Percentiles rank a stretch among this genome's conserved stretches.
These are phyloP conservation scores for Pogonocherus hispidulus DNA, from an alignment of 2,888 invertebrate species.

Conservation along the genomic window DNA sequence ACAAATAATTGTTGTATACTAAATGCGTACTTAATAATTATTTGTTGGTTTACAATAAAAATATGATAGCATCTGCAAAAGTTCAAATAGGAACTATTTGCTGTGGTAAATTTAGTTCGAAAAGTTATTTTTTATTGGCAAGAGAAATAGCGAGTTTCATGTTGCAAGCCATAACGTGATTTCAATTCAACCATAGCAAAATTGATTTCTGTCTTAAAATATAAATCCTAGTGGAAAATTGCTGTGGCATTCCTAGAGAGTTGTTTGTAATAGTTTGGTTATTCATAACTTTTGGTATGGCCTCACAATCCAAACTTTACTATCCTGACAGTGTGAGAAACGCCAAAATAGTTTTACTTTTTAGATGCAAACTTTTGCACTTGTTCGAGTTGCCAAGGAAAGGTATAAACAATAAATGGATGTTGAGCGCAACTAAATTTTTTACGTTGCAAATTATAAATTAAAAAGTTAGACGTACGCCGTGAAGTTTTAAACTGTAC, in stretches of 20 bases:
- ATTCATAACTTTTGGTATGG: conserved; percentile 18
- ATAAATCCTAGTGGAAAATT: conserved; percentile 4
- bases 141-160: too few relatives aligned
- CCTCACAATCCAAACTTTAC: conserved; percentile 15
- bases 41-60: too few relatives aligned
- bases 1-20: too few relatives aligned
- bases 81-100: too few relatives aligned
- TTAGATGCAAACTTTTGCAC: conserved; percentile 8
- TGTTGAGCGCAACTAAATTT: neutral
- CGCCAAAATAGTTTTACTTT: conserved; percentile 7
- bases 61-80: too few relatives aligned
- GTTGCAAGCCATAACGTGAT: too few relatives aligned
- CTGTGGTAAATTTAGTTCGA: too few relatives aligned
- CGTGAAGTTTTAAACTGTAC: conserved; percentile 8
- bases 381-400: neutral
- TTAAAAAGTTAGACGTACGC: conserved; percentile 5
- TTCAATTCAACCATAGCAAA: neutral
- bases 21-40: too few relatives aligned
- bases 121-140: too few relatives aligned
- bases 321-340: conserved; percentile 5
- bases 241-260: neutral
- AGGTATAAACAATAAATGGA: neutral
- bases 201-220: conserved; percentile 8
- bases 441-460: conserved; percentile 9
- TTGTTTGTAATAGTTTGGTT: conserved; percentile 15